Evolutionary conservation across 2,113 vertebrate species (phyloP).

Genomic region (Eubucco bourcierii): DNA sequence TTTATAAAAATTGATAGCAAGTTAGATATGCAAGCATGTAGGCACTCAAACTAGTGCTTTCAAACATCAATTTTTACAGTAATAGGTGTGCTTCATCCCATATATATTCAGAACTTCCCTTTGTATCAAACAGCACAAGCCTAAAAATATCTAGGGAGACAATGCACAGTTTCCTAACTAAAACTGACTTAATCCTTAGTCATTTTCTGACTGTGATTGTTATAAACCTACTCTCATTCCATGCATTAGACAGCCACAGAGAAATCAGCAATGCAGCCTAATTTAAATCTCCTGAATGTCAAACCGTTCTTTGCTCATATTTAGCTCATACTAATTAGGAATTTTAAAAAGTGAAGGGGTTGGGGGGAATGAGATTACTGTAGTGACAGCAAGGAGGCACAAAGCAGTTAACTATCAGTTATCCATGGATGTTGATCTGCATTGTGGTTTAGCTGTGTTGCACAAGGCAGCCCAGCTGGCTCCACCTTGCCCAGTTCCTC

Average conservation of each 20-base stretch:
- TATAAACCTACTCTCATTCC: constrained; percentile 4
- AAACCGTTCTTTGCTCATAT: neutral
- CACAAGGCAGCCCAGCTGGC: neutral
- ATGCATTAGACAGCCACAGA: neutral
- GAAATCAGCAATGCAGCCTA: neutral
- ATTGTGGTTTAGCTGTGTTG: neutral
- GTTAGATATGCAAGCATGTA: neutral
- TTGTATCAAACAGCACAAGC: neutral
- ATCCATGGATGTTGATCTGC: neutral
- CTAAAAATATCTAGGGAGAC: constrained; percentile 3
- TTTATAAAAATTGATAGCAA: neutral
- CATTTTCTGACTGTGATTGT: neutral
- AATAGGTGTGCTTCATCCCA: neutral
- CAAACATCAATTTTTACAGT: neutral
- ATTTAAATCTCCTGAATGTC: neutral
- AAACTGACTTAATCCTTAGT: constrained; percentile 1
- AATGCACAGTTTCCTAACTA: neutral
- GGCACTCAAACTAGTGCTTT: neutral
- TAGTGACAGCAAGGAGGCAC: neutral
- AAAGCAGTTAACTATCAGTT: neutral
- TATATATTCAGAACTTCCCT: neutral
- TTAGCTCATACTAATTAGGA: neutral
- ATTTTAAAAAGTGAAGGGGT: neutral
- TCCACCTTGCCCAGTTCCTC: neutral
- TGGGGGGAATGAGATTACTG: neutral